Conservation (phyloP, 2,888 invertebrate species). For the Steinernema carpocapsae region DNA sequence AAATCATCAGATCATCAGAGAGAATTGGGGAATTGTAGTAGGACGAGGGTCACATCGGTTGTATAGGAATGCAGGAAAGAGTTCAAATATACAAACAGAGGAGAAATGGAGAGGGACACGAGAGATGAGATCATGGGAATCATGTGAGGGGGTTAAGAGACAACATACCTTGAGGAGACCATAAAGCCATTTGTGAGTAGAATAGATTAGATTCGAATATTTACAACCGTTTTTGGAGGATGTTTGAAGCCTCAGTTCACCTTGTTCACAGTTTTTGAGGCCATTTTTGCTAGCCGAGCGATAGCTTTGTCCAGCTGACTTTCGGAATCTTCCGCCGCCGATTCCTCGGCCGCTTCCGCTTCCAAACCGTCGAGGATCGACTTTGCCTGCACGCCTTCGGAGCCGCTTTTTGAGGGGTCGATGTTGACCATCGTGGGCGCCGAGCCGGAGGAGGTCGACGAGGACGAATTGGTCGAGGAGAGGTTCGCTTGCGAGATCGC, state of each 20-base stretch:
- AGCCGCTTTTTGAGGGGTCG: background rate
- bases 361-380: constrained; percentile 15
- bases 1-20: background rate
- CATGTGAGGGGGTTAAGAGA: no score
- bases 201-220: no score
- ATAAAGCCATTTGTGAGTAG: no score
- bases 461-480: background rate
- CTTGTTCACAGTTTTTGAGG: constrained; percentile 24
- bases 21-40: background rate
- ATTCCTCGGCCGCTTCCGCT: constrained; percentile 14
- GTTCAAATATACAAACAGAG: constrained; percentile 10
- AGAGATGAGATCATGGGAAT: background rate
- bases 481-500: constrained; percentile 24
- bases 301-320: constrained; percentile 28
- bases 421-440: constrained; percentile 32
- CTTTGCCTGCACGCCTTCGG: background rate
- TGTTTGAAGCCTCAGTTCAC: constrained; percentile 14
- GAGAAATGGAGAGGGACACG: background rate
- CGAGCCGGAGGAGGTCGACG: background rate
- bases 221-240: no score
- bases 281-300: constrained; percentile 12
- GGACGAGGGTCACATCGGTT: background rate
- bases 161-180: no score
- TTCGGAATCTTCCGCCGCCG: constrained; percentile 14
- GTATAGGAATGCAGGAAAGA: no score